Conservation (phyloP, 2,797 vertebrate genomes). For the Momotus momota region DNA sequence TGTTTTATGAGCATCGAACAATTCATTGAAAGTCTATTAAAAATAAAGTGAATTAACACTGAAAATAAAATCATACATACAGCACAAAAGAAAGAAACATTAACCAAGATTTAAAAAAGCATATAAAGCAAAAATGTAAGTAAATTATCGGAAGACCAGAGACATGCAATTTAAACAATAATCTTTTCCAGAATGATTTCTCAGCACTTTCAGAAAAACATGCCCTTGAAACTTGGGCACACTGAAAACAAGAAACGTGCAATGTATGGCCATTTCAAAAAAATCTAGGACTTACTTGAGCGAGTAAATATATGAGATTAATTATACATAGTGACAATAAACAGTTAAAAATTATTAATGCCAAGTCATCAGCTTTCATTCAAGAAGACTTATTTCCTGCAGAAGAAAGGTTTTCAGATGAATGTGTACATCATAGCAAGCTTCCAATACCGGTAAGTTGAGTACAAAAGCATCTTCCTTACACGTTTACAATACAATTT, state of each 20-base stretch:
- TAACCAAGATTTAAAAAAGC: not conserved
- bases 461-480: not conserved
- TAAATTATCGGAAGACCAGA: not conserved
- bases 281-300: not conserved
- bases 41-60: conserved; percentile 2
- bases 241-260: not conserved
- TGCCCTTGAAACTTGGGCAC: not conserved
- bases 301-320: not conserved
- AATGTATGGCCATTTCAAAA: not conserved
- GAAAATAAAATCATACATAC: not conserved
- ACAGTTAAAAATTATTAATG: not conserved
- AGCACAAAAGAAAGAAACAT: not conserved
- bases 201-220: not conserved
- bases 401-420: not conserved
- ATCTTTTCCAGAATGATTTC: not conserved
- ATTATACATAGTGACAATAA: not conserved
- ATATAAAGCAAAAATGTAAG: not conserved
- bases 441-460: not conserved
- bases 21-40: conserved; percentile 95
- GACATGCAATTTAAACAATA: not conserved
- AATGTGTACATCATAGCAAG: not conserved
- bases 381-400: not conserved
- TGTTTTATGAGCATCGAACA: conserved; percentile 93
- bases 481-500: not conserved
- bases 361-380: not conserved